A percentile compares a stretch with the other conserved stretches of the same genome.
These are phyloP conservation scores for Capreolus pygargus DNA, from an alignment of 2,113 vertebrate species.

Conservation along the genomic window DNA sequence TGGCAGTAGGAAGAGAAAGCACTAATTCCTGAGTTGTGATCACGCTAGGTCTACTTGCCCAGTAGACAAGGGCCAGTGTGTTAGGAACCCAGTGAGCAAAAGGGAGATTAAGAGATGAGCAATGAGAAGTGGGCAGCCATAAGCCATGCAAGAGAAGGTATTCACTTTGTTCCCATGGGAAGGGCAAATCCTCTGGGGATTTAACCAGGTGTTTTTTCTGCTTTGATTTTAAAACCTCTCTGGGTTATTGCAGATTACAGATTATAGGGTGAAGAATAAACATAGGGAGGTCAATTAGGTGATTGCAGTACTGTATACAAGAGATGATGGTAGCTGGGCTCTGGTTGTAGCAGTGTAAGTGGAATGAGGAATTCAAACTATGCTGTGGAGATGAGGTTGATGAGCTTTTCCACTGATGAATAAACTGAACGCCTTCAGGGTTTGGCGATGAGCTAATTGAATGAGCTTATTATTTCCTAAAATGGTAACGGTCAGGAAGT, in stretches of 20 bases:
- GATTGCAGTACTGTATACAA: accelerated
- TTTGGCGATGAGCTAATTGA: neutral
- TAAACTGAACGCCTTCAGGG: neutral
- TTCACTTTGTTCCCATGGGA: neutral
- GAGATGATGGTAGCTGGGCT: neutral
- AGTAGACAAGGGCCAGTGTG: neutral
- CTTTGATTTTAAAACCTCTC: neutral
- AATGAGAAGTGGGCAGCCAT: neutral
- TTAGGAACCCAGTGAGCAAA: neutral
- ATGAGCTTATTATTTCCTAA: neutral
- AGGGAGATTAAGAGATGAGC: accelerated
- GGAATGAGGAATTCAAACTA: neutral
- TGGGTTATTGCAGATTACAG: neutral
- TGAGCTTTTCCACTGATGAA: neutral
- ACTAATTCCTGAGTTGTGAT: neutral
- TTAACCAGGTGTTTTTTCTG: neutral
- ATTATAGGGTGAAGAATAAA: neutral
- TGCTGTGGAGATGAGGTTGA: neutral
- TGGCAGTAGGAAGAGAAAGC: neutral
- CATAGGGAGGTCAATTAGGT: accelerated
- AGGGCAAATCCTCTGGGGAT: neutral
- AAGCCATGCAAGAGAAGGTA: neutral
- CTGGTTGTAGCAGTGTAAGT: neutral
- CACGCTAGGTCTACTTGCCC: neutral
- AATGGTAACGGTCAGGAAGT: neutral